phyloP scores from a whole-genome alignment of 2,888 invertebrate species.

The Cantharis flavilabris region DNA sequence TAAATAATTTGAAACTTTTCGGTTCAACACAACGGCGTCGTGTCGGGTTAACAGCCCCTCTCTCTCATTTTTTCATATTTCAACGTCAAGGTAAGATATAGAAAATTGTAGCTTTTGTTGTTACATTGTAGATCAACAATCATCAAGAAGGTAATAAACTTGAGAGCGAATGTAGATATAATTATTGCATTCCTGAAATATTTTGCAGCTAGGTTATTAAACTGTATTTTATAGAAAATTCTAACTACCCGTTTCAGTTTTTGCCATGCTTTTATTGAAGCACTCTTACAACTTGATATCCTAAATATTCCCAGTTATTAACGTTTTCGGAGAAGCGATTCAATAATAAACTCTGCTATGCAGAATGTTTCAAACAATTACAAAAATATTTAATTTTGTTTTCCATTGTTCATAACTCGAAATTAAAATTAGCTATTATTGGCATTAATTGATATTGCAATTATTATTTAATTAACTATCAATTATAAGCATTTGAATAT shows the following conservation, averaged over 20 bases:
- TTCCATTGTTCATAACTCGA: conserved; percentile 7
- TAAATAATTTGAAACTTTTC: neutral
- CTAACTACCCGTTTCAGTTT: neutral
- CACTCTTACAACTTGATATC: conserved; percentile 3
- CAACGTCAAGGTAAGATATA: neutral
- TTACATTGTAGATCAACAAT: neutral
- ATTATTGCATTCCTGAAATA: neutral
- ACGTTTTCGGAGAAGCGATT: conserved; percentile 16
- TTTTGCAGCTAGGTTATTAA: neutral
- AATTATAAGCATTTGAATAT: neutral
- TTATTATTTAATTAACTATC: conserved; percentile 2
- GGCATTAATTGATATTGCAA: conserved; percentile 23
- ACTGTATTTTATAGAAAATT: neutral
- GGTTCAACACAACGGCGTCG: neutral
- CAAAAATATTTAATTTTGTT: conserved; percentile 19
- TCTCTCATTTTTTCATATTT: neutral
- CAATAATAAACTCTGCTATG: conserved; percentile 13
- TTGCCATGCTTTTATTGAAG: conserved; percentile 9
- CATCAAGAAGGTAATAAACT: neutral
- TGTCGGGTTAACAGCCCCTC: neutral
- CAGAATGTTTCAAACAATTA: conserved; percentile 21
- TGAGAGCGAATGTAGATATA: neutral
- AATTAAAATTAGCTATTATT: conserved; percentile 21
- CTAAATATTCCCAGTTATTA: conserved; percentile 24
- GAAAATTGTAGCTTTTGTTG: too few relatives aligned